Percentiles rank a stretch among this genome's conserved stretches.
Conservation (phyloP, 1,140 invertebrate genomes). For the Paralvinella palmiformis region DNA sequence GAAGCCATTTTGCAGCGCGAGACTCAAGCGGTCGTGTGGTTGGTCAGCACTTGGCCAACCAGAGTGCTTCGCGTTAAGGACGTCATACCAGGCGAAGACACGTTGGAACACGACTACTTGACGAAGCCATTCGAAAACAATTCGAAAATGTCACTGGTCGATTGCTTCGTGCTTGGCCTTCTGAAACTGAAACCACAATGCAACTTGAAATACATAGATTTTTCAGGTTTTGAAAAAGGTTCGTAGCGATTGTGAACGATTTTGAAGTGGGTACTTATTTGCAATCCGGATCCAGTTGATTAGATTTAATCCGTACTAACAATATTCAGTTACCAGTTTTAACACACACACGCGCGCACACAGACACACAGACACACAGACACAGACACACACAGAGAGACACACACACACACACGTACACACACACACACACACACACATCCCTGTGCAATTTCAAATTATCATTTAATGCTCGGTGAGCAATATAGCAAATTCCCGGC, state of each 20-base stretch:
- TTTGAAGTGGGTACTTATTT: not conserved
- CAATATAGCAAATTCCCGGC: no score
- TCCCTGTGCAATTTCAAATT: no score
- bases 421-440: no score
- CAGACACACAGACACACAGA: no score
- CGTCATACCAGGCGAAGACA: constrained; percentile 32
- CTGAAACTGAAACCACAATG: constrained; percentile 31
- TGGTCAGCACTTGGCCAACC: constrained; percentile 30
- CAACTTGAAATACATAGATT: constrained; percentile 30
- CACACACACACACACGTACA: no score
- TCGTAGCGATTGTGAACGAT: not conserved
- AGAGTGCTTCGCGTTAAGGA: constrained; percentile 26
- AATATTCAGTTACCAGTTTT: no score
- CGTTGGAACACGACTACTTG: constrained; percentile 28
- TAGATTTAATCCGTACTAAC: no score
- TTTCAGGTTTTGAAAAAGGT: constrained; percentile 37
- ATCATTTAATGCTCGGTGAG: no score
- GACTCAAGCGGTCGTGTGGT: constrained; percentile 26
- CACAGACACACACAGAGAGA: no score
- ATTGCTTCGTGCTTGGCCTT: constrained; percentile 35
- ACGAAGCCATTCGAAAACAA: constrained; percentile 28
- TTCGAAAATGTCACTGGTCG: constrained; percentile 32
- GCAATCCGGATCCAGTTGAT: no score
- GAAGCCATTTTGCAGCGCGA: constrained; percentile 40
- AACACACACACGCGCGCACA: no score